These are phyloP conservation scores for Decapterus maruadsi DNA, from an alignment of 2,797 vertebrate genomes.

Conservation along the genomic window DNA sequence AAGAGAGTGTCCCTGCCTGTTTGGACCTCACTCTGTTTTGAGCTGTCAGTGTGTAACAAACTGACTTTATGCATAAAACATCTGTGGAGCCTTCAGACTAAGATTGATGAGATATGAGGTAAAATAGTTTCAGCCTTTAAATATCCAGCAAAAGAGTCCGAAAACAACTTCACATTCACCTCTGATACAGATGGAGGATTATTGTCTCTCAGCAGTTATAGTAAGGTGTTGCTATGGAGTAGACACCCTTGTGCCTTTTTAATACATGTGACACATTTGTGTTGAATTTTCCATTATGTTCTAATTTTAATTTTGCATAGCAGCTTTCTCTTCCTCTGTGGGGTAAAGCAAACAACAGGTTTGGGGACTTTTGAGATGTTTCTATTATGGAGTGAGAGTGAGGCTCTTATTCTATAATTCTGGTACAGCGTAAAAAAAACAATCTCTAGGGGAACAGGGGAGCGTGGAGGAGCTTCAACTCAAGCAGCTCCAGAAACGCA, in stretches of 20 bases:
- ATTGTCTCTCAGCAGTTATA: neutral
- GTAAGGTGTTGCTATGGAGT: neutral
- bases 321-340: slow-evolving; percentile 19
- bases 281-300: slow-evolving; percentile 6
- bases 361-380: slow-evolving; percentile 35
- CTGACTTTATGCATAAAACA: neutral
- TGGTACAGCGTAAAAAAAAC: slow-evolving; percentile 11
- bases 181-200: neutral
- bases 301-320: neutral
- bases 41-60: slow-evolving; percentile 1
- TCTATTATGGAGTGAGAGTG: slow-evolving; percentile 33
- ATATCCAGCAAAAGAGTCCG: neutral
- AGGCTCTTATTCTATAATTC: neutral
- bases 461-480: slow-evolving; percentile 30
- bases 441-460: slow-evolving; percentile 17
- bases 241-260: neutral
- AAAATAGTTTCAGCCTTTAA: slow-evolving; percentile 2
- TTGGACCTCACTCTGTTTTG: neutral
- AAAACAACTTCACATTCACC: neutral
- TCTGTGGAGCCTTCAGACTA: neutral
- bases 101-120: neutral
- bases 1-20: neutral
- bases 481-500: slow-evolving; percentile 35
- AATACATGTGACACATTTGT: neutral
- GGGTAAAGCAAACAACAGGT: neutral